Evolutionary conservation across 2,888 invertebrate species (phyloP).

Genomic region (Diaperis boleti): DNA sequence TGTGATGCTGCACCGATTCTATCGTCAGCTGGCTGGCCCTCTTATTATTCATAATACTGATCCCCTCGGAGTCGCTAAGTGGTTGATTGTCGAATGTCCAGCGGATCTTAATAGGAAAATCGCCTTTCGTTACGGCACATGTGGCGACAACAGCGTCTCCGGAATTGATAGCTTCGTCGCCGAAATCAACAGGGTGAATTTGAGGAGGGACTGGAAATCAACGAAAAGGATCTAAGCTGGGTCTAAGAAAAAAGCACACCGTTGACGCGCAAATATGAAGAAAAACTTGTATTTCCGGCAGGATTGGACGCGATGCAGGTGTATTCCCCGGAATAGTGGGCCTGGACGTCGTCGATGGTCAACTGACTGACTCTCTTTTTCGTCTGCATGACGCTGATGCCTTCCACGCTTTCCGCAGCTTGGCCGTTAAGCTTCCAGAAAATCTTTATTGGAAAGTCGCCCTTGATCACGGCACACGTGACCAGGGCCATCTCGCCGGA

Average conservation of each 20-base stretch:
- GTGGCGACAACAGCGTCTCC: constrained; percentile 82
- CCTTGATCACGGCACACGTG: constrained; percentile 74
- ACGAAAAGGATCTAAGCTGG: constrained; percentile 42
- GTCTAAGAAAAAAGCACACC: too few species aligned
- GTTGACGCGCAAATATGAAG: constrained; percentile 77
- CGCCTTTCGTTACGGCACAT: constrained; percentile 84
- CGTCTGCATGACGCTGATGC: constrained; percentile 70
- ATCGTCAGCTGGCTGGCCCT: constrained; percentile 73
- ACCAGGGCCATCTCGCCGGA: constrained; percentile 74
- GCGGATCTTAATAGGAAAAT: constrained; percentile 80
- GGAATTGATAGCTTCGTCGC: constrained; percentile 81
- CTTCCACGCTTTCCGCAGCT: constrained; percentile 67
- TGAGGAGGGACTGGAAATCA: constrained; percentile 73
- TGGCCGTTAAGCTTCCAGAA: constrained; percentile 75
- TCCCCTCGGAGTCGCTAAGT: constrained; percentile 58
- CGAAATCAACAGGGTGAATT: constrained; percentile 77
- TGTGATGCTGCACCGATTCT: constrained; percentile 71
- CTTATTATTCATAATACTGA: constrained; percentile 65
- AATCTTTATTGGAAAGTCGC: constrained; percentile 77
- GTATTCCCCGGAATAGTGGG: constrained; percentile 73
- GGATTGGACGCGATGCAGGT: constrained; percentile 75
- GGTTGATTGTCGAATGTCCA: constrained; percentile 78
- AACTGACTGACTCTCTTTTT: constrained; percentile 75
- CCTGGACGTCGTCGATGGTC: constrained; percentile 73
- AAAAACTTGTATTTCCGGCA: constrained; percentile 76